Conservation (phyloP, 2,888 invertebrate species). For the Drosophila macrospina region DNA sequence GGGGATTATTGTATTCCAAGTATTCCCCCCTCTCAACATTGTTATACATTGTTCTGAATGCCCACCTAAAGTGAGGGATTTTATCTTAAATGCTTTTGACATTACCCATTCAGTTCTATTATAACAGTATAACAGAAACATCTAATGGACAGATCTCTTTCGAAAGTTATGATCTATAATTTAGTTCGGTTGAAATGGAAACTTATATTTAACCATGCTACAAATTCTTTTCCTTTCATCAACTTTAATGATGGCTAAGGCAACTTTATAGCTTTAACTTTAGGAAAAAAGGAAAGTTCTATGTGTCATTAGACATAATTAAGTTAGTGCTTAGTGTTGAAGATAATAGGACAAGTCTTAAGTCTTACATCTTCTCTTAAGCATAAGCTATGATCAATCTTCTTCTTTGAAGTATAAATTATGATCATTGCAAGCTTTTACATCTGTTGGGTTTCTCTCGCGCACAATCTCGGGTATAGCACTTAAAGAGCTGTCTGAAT, state of each 20-base stretch:
- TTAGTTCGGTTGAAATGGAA: background rate
- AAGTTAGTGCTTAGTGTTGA: too few species aligned
- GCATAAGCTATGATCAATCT: too few species aligned
- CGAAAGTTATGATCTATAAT: background rate
- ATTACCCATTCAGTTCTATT: constrained; percentile 3
- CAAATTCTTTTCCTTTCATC: background rate
- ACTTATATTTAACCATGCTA: background rate
- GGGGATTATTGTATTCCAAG: constrained; percentile 4
- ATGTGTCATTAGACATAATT: too few species aligned
- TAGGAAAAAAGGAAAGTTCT: background rate
- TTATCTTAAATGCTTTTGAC: constrained; percentile 2
- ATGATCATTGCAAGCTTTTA: background rate
- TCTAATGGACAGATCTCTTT: background rate
- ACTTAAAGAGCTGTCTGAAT: background rate
- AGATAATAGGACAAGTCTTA: too few species aligned
- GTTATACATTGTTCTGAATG: background rate
- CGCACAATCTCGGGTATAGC: background rate
- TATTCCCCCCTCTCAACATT: constrained; percentile 15
- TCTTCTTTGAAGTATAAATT: background rate
- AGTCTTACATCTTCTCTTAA: too few species aligned
- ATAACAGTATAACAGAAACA: background rate
- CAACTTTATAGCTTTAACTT: too few species aligned
- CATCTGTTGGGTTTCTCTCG: too few species aligned
- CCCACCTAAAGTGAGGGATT: constrained; percentile 3
- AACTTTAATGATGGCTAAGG: background rate